Conservation (phyloP, 2,888 invertebrate genomes). For the Notodonta dromedarius region DNA sequence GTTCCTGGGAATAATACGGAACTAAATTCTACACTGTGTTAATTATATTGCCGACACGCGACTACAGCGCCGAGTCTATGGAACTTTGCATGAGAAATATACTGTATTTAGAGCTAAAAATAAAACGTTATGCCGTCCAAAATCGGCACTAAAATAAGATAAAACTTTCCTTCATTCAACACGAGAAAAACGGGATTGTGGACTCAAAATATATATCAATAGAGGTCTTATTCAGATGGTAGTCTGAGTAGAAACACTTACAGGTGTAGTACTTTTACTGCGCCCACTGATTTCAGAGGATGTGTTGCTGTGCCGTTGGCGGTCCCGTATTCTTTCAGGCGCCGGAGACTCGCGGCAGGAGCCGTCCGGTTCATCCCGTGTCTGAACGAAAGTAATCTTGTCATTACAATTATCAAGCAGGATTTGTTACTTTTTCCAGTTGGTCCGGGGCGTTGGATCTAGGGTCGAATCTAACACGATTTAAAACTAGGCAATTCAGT, state of each 20-base stretch:
- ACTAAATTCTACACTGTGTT: too few relatives aligned
- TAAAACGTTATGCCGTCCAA: too few relatives aligned
- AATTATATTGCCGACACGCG: too few relatives aligned
- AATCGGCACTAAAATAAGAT: too few relatives aligned
- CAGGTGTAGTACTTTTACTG: conserved; percentile 80
- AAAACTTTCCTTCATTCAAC: too few relatives aligned
- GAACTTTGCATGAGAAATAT: too few relatives aligned
- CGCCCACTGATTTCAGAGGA: conserved; percentile 82
- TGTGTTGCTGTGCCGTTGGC: conserved; percentile 73
- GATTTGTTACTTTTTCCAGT: too few relatives aligned
- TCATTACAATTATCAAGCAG: too few relatives aligned
- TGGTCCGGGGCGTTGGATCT: neutral
- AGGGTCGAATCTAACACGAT: neutral
- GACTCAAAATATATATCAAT: neutral
- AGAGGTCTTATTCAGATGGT: neutral
- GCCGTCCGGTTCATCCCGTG: conserved; percentile 89
- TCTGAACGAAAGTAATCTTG: conserved; percentile 48
- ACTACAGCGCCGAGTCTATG: too few relatives aligned
- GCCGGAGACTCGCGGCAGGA: conserved; percentile 86
- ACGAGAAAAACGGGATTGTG: neutral
- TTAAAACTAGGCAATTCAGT: neutral
- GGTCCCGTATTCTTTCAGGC: conserved; percentile 60
- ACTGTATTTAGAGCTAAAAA: too few relatives aligned
- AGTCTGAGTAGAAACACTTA: conserved; percentile 32
- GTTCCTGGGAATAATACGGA: too few relatives aligned